A percentile compares a stretch with the other conserved stretches of the same genome.
Evolutionary conservation across 2,888 invertebrate genomes (phyloP).

Genomic region (Empis livida): DNA sequence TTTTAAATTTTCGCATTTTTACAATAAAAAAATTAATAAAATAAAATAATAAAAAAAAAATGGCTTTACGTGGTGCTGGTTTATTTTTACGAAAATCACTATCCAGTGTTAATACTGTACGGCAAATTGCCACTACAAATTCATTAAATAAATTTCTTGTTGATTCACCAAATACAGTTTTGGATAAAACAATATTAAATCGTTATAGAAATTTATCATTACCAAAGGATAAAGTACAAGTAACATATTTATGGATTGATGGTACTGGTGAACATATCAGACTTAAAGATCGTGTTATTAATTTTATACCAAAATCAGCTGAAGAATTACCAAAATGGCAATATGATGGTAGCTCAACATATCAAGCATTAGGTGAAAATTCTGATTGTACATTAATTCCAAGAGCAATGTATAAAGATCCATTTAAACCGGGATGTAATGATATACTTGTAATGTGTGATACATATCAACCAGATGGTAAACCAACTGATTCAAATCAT

Average conservation of each 20-base stretch:
- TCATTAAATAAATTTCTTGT: conserved; percentile 12
- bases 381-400: conserved; percentile 66
- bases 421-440: conserved; percentile 55
- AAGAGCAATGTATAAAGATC: conserved; percentile 65
- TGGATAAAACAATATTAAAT: conserved; percentile 58
- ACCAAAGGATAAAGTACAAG: conserved; percentile 44
- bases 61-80: background rate
- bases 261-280: conserved; percentile 57
- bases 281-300: conserved; percentile 55
- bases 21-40: background rate
- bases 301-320: conserved; percentile 46
- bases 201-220: conserved; percentile 54
- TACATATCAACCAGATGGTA: conserved; percentile 49
- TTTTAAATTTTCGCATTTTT: background rate
- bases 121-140: conserved; percentile 7
- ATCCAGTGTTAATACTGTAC: background rate
- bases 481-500: conserved; percentile 37
- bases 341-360: conserved; percentile 61
- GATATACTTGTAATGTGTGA: conserved; percentile 67
- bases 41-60: background rate
- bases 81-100: conserved; percentile 9
- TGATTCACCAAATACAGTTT: conserved; percentile 66
- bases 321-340: conserved; percentile 61
- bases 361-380: conserved; percentile 49
- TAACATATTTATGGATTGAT: conserved; percentile 65